Evolutionary conservation across 2,888 invertebrate species (phyloP), one percentile per base, ranked within the genome.

Genomic region (Tiphia femorata): DNA sequence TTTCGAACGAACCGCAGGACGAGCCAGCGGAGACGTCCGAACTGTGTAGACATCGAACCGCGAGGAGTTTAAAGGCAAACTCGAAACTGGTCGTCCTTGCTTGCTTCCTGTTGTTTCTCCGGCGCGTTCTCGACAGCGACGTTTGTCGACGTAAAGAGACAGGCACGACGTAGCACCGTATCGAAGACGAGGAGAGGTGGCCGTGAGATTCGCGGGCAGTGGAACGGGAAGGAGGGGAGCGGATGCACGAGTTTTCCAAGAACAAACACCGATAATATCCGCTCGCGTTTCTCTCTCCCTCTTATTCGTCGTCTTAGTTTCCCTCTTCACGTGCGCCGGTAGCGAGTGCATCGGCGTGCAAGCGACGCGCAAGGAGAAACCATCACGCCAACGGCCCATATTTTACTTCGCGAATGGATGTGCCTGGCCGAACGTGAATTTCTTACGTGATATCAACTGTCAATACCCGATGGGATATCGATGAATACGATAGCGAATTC

Each of bases 151-250:
- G 8, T 41, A 35, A 44, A 50, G 58, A 64, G 49, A 38, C 64
- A 64, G 70, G 70, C 53, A 69, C 71, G 38, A 54, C 58, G 55
- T 71, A 69, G 69, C 63, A 71, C 70, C 47, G 57, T 14, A 38
- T n/a, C 12, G 33, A 25, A 8, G 8, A 8, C 8, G 25, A 25
- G 25, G 25, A 25, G 25, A 8, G 8, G n/a, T n/a, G n/a, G n/a
- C n/a, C n/a, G n/a, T n/a, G n/a, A n/a, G n/a, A n/a, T n/a, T n/a
- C n/a, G n/a, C n/a, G n/a, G n/a, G n/a, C n/a, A n/a, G n/a, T n/a
- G 17, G 37, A 44, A 14, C 3, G 33, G n/a, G 21, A 25, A 8
- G 25, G 25, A 25, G 25, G 25, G 14, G 14, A 12, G 14, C n/a
- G 33, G 20, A 38, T 10, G 35, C 40, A 51, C 37, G 33, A 51